These are phyloP conservation scores for Ceratoteleas bidentatus DNA, from an alignment of 1,140 invertebrate species.

Conservation along the genomic window DNA sequence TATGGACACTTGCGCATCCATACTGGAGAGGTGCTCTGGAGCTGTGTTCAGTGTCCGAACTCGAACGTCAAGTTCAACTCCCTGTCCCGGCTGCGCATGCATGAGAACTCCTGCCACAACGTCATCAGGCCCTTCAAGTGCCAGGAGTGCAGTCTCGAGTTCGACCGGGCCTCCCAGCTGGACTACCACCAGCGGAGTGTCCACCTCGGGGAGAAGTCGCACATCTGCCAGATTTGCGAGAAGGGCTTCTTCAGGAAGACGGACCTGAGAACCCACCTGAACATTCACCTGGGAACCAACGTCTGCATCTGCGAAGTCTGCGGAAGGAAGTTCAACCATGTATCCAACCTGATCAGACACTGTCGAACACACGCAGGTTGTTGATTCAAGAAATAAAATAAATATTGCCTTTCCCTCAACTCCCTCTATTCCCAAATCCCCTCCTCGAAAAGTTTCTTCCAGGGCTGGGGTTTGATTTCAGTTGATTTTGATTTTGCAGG, in stretches of 20 bases:
- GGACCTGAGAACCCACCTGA: slow-evolving; percentile 80
- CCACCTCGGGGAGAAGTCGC: slow-evolving; percentile 75
- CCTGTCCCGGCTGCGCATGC: slow-evolving; percentile 49
- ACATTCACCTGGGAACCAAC: slow-evolving; percentile 80
- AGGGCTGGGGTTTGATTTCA: neutral
- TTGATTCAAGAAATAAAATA: no score
- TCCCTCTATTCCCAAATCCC: no score
- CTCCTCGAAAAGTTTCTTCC: no score
- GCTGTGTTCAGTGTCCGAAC: slow-evolving; percentile 65
- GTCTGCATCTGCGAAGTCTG: slow-evolving; percentile 79
- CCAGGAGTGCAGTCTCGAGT: slow-evolving; percentile 69
- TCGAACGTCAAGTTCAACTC: slow-evolving; percentile 60
- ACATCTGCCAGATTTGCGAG: slow-evolving; percentile 75
- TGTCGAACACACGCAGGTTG: slow-evolving; percentile 78
- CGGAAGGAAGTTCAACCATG: slow-evolving; percentile 80
- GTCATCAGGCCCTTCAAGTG: slow-evolving; percentile 71
- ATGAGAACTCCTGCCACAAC: slow-evolving; percentile 61
- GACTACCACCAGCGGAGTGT: slow-evolving; percentile 75
- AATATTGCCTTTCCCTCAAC: no score
- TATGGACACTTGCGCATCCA: slow-evolving; percentile 71
- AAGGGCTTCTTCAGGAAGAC: slow-evolving; percentile 76
- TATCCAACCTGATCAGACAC: slow-evolving; percentile 81
- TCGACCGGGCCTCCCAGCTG: slow-evolving; percentile 74
- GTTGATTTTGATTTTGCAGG: slow-evolving; percentile 60
- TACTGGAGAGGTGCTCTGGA: slow-evolving; percentile 67